Conservation (phyloP, 1,140 invertebrate species). For the Ylistrum balloti region DNA sequence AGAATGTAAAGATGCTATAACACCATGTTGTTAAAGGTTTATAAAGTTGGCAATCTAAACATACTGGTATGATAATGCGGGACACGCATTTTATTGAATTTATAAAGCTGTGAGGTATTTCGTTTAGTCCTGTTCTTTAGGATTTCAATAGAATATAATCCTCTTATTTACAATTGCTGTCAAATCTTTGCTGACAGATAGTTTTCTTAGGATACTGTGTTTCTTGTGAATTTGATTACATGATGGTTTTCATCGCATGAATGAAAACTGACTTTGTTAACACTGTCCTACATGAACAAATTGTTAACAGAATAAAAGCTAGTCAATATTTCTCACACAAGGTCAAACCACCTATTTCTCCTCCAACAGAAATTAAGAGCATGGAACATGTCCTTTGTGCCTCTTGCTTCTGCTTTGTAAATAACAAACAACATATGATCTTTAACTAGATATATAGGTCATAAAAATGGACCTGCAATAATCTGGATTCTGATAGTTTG, state of each 20-base stretch:
- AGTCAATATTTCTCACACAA: no score
- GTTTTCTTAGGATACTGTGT: background rate
- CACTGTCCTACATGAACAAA: background rate
- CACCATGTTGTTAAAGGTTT: background rate
- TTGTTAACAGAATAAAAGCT: no score
- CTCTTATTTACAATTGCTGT: conserved; percentile 2
- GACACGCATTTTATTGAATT: background rate
- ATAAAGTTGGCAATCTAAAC: background rate
- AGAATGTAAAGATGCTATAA: background rate
- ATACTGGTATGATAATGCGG: background rate
- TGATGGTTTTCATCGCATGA: background rate
- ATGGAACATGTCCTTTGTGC: no score
- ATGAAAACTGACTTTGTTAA: background rate
- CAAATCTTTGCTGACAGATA: background rate
- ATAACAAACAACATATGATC: no score
- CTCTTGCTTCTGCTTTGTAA: no score
- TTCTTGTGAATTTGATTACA: background rate
- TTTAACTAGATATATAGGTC: no score
- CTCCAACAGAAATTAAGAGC: no score
- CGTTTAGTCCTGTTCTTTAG: background rate
- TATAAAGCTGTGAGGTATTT: conserved; percentile 14
- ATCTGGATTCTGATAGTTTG: no score
- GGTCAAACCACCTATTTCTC: no score
- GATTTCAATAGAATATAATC: background rate
- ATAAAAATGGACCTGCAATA: no score